Conservation (phyloP, 2,797 vertebrate species). For the Gorsachius magnificus region DNA sequence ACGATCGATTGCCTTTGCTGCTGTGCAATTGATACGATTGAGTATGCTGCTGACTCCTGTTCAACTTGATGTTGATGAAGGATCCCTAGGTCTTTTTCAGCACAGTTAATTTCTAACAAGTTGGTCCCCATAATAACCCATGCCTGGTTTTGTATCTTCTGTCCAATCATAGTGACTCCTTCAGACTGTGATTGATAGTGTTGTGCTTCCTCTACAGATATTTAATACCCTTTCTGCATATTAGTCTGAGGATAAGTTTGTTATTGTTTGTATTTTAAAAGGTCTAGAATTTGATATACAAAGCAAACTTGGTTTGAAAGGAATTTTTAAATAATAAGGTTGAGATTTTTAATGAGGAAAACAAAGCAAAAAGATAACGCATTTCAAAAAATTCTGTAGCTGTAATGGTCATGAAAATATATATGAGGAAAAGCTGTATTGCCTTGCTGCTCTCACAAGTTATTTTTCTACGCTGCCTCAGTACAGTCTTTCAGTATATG, state of each 20-base stretch:
- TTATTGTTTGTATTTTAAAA: neutral
- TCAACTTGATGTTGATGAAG: neutral
- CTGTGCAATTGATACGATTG: too few species aligned
- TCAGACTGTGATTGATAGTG: neutral
- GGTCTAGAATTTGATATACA: neutral
- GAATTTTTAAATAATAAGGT: neutral
- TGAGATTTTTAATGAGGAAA: neutral
- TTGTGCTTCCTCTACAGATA: neutral
- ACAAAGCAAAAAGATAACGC: neutral
- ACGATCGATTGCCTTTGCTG: rapidly evolving
- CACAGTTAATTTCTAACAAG: neutral
- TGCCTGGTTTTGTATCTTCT: neutral
- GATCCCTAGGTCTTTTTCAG: neutral
- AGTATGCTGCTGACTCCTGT: neutral
- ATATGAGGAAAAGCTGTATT: neutral
- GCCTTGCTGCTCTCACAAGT: rapidly evolving
- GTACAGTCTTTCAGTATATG: neutral
- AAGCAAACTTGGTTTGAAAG: neutral
- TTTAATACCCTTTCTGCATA: neutral
- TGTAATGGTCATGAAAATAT: neutral
- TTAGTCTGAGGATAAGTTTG: neutral
- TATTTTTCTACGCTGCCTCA: neutral
- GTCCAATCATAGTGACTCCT: neutral
- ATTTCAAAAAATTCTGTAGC: neutral
- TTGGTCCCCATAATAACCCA: neutral